Conservation (phyloP, 2,888 invertebrate species). For the Labia minor region DNA sequence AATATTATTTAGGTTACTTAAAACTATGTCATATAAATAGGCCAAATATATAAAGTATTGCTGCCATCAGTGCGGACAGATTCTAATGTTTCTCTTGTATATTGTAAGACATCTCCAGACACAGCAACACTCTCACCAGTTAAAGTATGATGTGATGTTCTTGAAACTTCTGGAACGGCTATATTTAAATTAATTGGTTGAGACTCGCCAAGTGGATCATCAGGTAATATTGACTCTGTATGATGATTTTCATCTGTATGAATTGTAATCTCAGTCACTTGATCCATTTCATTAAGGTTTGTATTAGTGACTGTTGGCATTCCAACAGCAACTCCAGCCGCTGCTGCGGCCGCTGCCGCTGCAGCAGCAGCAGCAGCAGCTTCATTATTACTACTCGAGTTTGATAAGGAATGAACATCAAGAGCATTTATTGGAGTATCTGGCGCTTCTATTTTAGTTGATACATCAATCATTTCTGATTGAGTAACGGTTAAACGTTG, state of each 20-base stretch:
- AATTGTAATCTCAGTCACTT: slow-evolving; percentile 24
- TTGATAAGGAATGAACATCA: not conserved
- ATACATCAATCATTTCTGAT: not conserved
- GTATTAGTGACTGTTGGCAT: not conserved
- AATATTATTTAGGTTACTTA: not conserved
- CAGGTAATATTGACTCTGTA: slow-evolving; percentile 26
- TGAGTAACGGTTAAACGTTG: slow-evolving; percentile 22
- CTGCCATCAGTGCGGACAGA: slow-evolving; percentile 34
- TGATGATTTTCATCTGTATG: slow-evolving; percentile 20
- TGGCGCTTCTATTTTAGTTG: not conserved
- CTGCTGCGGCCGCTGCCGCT: not conserved
- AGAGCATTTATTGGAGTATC: slow-evolving; percentile 2
- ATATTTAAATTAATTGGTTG: slow-evolving; percentile 29
- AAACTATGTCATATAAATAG: slow-evolving; percentile 31
- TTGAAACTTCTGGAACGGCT: slow-evolving; percentile 24
- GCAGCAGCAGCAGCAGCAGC: slow-evolving; percentile 23
- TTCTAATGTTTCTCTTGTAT: slow-evolving; percentile 37
- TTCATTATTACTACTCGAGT: slow-evolving; percentile 1
- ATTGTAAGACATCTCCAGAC: slow-evolving; percentile 27
- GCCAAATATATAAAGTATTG: slow-evolving; percentile 39
- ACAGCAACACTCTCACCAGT: slow-evolving; percentile 27
- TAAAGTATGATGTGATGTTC: slow-evolving; percentile 22
- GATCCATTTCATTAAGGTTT: slow-evolving; percentile 19
- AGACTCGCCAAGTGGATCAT: slow-evolving; percentile 27
- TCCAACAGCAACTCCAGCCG: slow-evolving; percentile 19